phyloP scores from a whole-genome alignment of 2,113 vertebrate species.

The Tetraodon nigroviridis region DNA sequence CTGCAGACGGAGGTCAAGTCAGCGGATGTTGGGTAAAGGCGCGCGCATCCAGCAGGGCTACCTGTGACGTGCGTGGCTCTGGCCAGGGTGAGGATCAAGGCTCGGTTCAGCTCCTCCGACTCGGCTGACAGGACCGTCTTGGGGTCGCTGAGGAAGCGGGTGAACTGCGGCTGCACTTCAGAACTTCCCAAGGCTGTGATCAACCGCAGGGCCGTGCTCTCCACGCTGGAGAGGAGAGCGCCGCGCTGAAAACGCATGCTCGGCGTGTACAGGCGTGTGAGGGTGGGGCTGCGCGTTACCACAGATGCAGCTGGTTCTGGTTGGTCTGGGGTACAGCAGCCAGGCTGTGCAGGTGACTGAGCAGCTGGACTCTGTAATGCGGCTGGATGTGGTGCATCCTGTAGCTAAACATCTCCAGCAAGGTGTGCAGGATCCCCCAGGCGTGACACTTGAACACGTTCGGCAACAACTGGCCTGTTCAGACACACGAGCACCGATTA shows the following conservation, averaged over 20 bases:
- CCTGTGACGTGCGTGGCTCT: conserved; percentile 96
- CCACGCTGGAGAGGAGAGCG: conserved; percentile 76
- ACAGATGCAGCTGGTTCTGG: conserved; percentile 98
- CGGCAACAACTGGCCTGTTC: conserved; percentile 89
- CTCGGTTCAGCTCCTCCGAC: conserved; percentile 95
- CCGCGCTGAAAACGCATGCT: background rate
- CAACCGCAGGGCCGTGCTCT: conserved; percentile 92
- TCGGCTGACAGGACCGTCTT: conserved; percentile 94
- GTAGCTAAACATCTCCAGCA: conserved; percentile 99
- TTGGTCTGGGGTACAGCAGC: conserved; percentile 95
- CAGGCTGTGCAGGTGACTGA: conserved; percentile 94
- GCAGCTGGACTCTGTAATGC: conserved; percentile 93
- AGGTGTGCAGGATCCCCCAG: conserved; percentile 95
- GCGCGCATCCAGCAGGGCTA: conserved; percentile 32
- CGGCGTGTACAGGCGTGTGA: too few relatives aligned
- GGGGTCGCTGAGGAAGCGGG: conserved; percentile 94
- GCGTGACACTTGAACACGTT: conserved; percentile 97
- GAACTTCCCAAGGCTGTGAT: conserved; percentile 97
- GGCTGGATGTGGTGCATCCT: conserved; percentile 99
- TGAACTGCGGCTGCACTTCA: conserved; percentile 95
- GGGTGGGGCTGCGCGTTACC: conserved; percentile 55
- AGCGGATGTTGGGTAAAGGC: background rate
- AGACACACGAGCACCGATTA: background rate
- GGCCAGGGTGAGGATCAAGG: conserved; percentile 92
- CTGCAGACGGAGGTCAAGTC: conserved; percentile 62